These are phyloP conservation scores for Gnathonemus longibarbis DNA, from an alignment of 2,113 vertebrate genomes.

Conservation along the genomic window DNA sequence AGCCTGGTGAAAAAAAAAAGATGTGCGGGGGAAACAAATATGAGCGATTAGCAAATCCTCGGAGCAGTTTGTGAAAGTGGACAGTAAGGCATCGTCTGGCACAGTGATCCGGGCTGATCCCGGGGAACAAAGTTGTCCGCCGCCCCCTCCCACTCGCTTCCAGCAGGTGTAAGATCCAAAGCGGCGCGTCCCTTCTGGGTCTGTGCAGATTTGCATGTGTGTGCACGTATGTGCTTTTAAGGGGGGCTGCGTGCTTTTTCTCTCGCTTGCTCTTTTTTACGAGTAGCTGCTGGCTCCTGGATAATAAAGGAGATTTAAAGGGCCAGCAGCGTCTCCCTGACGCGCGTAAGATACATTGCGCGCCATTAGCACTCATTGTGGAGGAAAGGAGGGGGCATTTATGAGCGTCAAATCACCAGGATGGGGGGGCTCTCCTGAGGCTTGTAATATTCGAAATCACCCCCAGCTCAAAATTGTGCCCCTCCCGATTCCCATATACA, in stretches of 20 bases:
- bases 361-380: constrained; percentile 39
- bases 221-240: constrained; percentile 31
- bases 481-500: neutral
- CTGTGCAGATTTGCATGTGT: constrained; percentile 25
- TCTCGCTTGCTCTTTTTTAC: constrained; percentile 23
- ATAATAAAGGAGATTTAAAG: constrained; percentile 51
- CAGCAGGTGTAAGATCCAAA: constrained; percentile 49
- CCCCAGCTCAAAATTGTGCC: neutral
- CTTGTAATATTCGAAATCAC: neutral
- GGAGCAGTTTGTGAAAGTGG: constrained; percentile 42
- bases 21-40: constrained; percentile 36
- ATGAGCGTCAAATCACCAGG: neutral
- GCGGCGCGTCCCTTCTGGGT: neutral
- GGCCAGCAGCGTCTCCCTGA: constrained; percentile 38
- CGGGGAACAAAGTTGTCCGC: constrained; percentile 54
- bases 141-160: constrained; percentile 47
- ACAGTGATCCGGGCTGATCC: constrained; percentile 47
- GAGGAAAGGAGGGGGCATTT: neutral
- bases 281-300: constrained; percentile 37
- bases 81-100: constrained; percentile 56
- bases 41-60: constrained; percentile 59
- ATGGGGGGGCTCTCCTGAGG: neutral
- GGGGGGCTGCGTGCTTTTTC: constrained; percentile 28
- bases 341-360: constrained; percentile 24
- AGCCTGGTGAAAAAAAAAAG: constrained; percentile 48